These are phyloP conservation scores for Mimumesa dahlbomi DNA, from an alignment of 2,888 invertebrate species.

Conservation along the genomic window DNA sequence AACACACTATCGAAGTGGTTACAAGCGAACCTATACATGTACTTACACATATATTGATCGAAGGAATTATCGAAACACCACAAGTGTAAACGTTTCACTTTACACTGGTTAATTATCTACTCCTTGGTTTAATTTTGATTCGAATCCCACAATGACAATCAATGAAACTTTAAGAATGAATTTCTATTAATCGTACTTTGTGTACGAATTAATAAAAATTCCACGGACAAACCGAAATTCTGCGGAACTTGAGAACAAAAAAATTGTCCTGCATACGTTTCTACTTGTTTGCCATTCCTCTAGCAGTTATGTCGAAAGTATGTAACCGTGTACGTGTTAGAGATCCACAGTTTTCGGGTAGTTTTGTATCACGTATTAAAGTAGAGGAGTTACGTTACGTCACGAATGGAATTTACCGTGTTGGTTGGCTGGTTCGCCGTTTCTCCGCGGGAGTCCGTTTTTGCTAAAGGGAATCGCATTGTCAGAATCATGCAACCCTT, in stretches of 20 bases:
- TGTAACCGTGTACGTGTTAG: neutral
- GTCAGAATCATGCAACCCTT: neutral
- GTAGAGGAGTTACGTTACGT: slow-evolving; percentile 62
- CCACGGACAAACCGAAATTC: no score
- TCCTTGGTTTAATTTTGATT: slow-evolving; percentile 27
- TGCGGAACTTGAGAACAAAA: no score
- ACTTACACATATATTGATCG: slow-evolving; percentile 56
- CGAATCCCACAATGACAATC: neutral
- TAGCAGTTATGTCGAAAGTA: no score
- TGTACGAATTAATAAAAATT: no score
- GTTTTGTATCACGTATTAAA: slow-evolving; percentile 69
- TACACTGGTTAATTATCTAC: slow-evolving; percentile 55
- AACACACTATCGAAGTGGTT: slow-evolving; percentile 37
- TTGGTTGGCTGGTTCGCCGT: neutral
- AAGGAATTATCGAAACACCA: slow-evolving; percentile 58
- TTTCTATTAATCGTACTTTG: no score
- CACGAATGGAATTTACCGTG: slow-evolving; percentile 19
- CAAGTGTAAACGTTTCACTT: slow-evolving; percentile 58
- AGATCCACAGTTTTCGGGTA: no score
- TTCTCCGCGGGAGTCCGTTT: neutral
- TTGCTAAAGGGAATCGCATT: slow-evolving; percentile 16
- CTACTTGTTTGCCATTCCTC: no score
- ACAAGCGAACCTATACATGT: slow-evolving; percentile 35
- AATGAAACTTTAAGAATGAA: neutral
- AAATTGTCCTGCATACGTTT: no score